Base-by-base conservation (phyloP, 2,888 invertebrate genomes). In the Tetheella fluctuosa region DNA sequence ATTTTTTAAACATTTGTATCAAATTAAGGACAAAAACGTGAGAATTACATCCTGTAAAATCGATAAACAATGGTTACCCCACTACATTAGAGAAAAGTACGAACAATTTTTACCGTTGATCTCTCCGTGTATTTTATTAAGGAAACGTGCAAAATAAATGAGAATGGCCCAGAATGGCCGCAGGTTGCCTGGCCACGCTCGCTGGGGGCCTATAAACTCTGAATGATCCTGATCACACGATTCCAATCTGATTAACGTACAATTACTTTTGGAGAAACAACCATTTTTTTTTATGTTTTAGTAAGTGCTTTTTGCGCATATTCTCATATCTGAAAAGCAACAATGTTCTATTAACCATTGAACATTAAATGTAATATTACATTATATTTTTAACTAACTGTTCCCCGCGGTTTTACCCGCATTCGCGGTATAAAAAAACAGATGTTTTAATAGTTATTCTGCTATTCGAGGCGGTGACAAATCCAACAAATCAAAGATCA, bases 81-180 rank as follows among this genome's bases (percentile, higher is more conserved):
- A 23, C 20, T 20, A 30, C n/a, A 25, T 48, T 48, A 58, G 48
- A 54, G 55, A 59, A 55, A 17, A 28, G 61, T 20, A 54, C 48
- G 34, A 30, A 42, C 23, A 42, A 48, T 58, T 58, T 57, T 58
- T 54, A 54, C 54, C 54, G 54, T 54, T 61, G 58, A 61, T 61
- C 58, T 58, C 58, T 55, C 28, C 52, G 34, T 64, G 66, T 70
- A 69, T 71, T 69, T 68, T 72, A 68, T 72, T 68, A 69, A 65
- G 62, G 63, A 66, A 65, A 69, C 63, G 62, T 65, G 67, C 71
- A 70, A 70, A 70, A 70, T 67, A 73, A 73, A 72, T 63, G 71
- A 65, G 66, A 64, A 65, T 25, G 64, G 66, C 63, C 69, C 63
- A 64, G 66, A 64, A 65, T 25, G 64, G 67, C 62, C 69, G 62